Base-by-base conservation (phyloP, 2,888 invertebrate species). In the Conomelus anceps region DNA sequence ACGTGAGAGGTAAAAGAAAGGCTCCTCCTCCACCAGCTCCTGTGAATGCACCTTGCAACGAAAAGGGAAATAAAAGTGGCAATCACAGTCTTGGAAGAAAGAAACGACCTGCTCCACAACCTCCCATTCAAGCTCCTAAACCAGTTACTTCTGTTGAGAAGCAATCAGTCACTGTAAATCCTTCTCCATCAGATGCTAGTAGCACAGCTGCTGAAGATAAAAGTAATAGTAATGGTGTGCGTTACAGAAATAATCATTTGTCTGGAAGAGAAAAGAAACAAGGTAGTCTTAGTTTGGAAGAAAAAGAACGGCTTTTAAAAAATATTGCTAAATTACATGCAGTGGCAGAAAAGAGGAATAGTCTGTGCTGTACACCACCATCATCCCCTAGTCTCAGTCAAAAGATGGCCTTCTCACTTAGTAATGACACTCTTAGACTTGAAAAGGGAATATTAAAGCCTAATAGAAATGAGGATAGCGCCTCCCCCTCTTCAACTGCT, bases 1-100 rank as follows among this genome's bases (percentile, higher is more conserved):
- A 97, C 93, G 96, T 97, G 0, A 96, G 96, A 91, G 97, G 97
- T 23, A 97, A 97, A 93, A 93, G 97, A 88, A 95, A 95, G 92
- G 97, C 97, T 0, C 97, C 97, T 0, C 95, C 94, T 91, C 97
- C 97, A 6, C 97, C 96, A 0, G 92, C 92, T n/a, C 91, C 91
- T 4, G 91, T 92, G 41, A 88, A 90, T 22, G 89, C 23, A 63
- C 89, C 88, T 63, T 85, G 88, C 63, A 86, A 88, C 84, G 89
- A 88, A 88, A 87, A 89, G 24, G 88, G 85, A 22, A 87, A 85
- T 34, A 63, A 88, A 87, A 91, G 90, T 63, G 91, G 90, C 22
- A 92, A 87, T 22, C 89, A 89, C 26, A 90, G 89, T 86, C 23
- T 88, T 17, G 90, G 92, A 90, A 92, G 93, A 90, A 94, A 93